Base-by-base conservation (phyloP, 2,888 invertebrate genomes). In the Apodemia mormo region DNA sequence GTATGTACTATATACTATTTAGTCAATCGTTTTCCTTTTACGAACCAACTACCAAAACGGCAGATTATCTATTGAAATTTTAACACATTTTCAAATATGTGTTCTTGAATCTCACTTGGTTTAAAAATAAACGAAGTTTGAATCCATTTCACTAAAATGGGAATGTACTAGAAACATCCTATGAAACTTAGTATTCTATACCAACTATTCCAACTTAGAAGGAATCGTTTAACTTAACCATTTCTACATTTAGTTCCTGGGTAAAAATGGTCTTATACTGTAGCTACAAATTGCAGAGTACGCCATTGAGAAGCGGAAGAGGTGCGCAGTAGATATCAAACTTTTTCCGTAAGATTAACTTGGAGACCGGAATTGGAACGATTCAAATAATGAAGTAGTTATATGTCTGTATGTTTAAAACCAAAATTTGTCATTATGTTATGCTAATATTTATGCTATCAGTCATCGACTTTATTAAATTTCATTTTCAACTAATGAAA, bases 301-400 rank as follows among this genome's bases (percentile, higher is more conserved):
- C 64, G 64, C 64, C 64, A 64, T 61, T 61, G 61, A 33, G 61
- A 61, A 61, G 61, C 61, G 64, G 37, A 14, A 64, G 33, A 64
- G 64, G 33, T 37, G 14, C 37, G 64, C 64, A 33, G 64, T 64
- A 64, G 64, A 64, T 37, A 64, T 37, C 64, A 37, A 64, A 64
- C 64, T 64, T 64, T 64, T 64, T 64, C 37, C 64, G 33, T 37
- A 37, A 64, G 37, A 61, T 61, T 61, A 33, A 14, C 61, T 61
- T 54, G 54, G 52, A 22, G 22, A 54, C 54, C 22, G 54, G 54
- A 54, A 54, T 54, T n/a, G 52, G 7, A 22, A n/a, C 52, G 52
- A 52, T 52, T 52, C 52, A 52, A 52, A 52, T 52, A 52, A 52
- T 52, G n/a, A n/a, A 52, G 49, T 45, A n/a, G 52, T 7, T 52